Base-by-base conservation (phyloP, 2,113 vertebrate genomes). In the Semnornis frantzii region DNA sequence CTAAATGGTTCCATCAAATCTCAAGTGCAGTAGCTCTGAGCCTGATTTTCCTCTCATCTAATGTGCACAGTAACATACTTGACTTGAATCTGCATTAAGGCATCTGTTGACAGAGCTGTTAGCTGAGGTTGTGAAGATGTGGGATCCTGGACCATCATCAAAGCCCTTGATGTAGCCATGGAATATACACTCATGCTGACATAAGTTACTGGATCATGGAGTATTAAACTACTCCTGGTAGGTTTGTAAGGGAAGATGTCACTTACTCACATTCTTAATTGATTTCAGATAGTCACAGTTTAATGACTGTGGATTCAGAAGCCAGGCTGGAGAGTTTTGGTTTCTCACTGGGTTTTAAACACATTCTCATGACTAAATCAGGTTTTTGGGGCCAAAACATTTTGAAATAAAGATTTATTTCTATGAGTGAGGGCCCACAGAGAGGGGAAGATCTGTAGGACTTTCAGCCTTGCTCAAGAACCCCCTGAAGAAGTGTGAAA, bases 21-120 rank as follows among this genome's bases (percentile, higher is more conserved):
- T 37, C 21, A 8, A 64, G 55, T 52, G 34, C 75, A 55, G 54
- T 5, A 62, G 31, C 39, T 46, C 8, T 8, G 12, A 89, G 24
- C 71, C 20, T 8, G 4, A 34, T 85, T 80, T 70, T 88, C 59
- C n/a, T 72, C 28, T 69, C n/a, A 13, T 24, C 5, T 10, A n/a
- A 62, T 18, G 44, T 42, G 31, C 37, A 0, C 37, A 57, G 27
- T 28, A 34, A 46, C 37, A 1, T 6, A 11, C 14, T 65, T 73
- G 1, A 8, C 57, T 73, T 50, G 19, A 28, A 57, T 37, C 57
- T 66, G 10, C 12, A 6, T 44, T 24, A 31, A 79, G 48, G 59
- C 44, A 37, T 6, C 52, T 88, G 66, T 76, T 92, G 90, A 3
- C 87, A 69, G 82, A 92, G 83, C 83, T 85, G 80, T 37, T 75